A percentile compares a stretch with the other conserved stretches of the same genome.
Evolutionary conservation across 2,888 invertebrate species (phyloP).

Genomic region (Hipparchia semele): DNA sequence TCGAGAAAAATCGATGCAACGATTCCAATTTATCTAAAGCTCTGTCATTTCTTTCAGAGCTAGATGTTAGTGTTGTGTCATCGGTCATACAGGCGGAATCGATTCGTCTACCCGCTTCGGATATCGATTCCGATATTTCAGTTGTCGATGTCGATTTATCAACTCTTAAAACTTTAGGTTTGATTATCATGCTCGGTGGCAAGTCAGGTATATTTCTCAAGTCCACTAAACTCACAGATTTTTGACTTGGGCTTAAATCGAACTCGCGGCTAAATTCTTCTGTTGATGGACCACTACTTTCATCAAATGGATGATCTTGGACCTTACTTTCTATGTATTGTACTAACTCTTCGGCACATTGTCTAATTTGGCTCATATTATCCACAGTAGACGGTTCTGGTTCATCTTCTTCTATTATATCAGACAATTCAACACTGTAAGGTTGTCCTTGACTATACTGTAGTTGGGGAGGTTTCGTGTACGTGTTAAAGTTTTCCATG

Average conservation of each 20-base stretch:
- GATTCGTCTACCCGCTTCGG: conserved; percentile 63
- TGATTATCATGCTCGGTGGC: conserved; percentile 71
- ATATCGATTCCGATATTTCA: conserved; percentile 68
- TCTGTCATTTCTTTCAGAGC: conserved; percentile 65
- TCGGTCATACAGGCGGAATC: conserved; percentile 74
- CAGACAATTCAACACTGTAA: conserved; percentile 73
- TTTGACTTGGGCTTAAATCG: conserved; percentile 60
- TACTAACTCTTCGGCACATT: conserved; percentile 64
- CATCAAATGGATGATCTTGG: conserved; percentile 48
- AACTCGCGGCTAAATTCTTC: conserved; percentile 62
- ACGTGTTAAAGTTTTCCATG: conserved; percentile 67
- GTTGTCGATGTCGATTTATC: conserved; percentile 76
- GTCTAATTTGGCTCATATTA: conserved; percentile 54
- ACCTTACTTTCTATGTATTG: conserved; percentile 66
- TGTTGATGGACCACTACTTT: conserved; percentile 54
- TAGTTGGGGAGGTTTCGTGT: conserved; percentile 66
- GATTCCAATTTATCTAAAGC: conserved; percentile 74
- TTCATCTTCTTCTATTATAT: conserved; percentile 77
- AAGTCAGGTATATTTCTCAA: conserved; percentile 73
- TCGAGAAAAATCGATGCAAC: conserved; percentile 71
- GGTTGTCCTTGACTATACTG: conserved; percentile 55
- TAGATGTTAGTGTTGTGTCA: conserved; percentile 61
- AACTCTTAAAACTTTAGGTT: conserved; percentile 67
- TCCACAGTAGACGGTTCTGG: conserved; percentile 68
- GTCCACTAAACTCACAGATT: conserved; percentile 74